Evolutionary conservation across 2,113 vertebrate species (phyloP).

Genomic region (Engystomops pustulosus): DNA sequence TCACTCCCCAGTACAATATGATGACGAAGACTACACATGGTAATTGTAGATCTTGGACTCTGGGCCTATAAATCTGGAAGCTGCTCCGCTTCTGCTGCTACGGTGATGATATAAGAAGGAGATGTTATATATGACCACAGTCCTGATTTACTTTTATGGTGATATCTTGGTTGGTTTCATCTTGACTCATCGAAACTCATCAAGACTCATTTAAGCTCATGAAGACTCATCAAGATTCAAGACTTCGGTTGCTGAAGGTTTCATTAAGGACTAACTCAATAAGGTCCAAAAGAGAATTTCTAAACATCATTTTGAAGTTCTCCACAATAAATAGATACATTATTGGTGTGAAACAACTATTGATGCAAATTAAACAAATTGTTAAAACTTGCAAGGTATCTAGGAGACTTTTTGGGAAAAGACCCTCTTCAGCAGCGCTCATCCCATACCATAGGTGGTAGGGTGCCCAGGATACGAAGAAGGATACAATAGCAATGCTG

Average conservation of each 20-base stretch:
- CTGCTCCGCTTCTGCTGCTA: too few relatives aligned
- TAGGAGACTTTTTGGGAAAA: background rate
- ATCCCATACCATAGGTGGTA: conserved; percentile 74
- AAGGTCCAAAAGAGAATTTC: conserved; percentile 62
- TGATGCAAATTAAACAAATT: conserved; percentile 58
- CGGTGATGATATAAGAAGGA: too few relatives aligned
- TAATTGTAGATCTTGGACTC: too few relatives aligned
- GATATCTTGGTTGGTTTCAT: too few relatives aligned
- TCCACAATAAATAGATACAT: conserved; percentile 66
- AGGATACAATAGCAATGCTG: conserved; percentile 73
- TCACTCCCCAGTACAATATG: too few relatives aligned
- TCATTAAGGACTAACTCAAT: conserved; percentile 64
- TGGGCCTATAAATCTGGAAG: too few relatives aligned
- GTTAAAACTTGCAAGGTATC: conserved; percentile 19
- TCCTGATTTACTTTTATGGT: too few relatives aligned
- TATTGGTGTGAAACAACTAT: conserved; percentile 65
- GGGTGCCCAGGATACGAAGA: conserved; percentile 84
- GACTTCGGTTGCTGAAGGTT: background rate
- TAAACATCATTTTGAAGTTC: conserved; percentile 65
- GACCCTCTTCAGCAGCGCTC: conserved; percentile 27
- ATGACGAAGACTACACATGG: too few relatives aligned
- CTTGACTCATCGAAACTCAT: too few relatives aligned
- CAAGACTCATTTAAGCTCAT: too few relatives aligned
- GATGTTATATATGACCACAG: too few relatives aligned
- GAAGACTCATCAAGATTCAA: too few relatives aligned